phyloP scores from a whole-genome alignment of 2,888 invertebrate species.

The Tyria jacobaeae region DNA sequence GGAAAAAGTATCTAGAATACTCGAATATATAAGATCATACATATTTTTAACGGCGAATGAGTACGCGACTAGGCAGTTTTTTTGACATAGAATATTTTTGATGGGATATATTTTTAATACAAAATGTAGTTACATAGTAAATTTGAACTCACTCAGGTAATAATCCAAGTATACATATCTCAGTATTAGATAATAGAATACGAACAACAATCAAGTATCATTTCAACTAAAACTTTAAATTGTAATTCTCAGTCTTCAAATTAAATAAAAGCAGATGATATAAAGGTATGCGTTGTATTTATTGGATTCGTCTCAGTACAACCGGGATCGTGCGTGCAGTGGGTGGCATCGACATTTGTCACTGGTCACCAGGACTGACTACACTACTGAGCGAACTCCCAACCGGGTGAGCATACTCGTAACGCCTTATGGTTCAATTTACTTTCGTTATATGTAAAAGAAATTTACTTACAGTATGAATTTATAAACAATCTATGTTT shows the following conservation, averaged over 20 bases:
- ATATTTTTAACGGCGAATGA: too few relatives aligned
- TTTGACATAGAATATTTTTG: too few relatives aligned
- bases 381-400: conserved; percentile 25
- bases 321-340: conserved; percentile 71
- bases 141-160: conserved; percentile 22
- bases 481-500: not conserved
- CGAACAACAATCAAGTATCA: too few relatives aligned
- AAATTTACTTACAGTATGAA: not conserved
- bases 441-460: not conserved
- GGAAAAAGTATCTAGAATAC: too few relatives aligned
- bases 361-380: conserved; percentile 57
- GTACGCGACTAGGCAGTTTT: too few relatives aligned
- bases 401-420: conserved; percentile 12
- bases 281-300: conserved; percentile 70
- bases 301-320: conserved; percentile 65
- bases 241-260: conserved; percentile 45
- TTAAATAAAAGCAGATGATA: conserved; percentile 59
- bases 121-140: too few relatives aligned
- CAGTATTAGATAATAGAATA: too few relatives aligned
- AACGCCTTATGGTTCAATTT: not conserved
- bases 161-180: not conserved
- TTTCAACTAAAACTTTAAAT: conserved; percentile 13
- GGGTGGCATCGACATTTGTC: conserved; percentile 84
- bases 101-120: too few relatives aligned
- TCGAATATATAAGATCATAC: too few relatives aligned